Evolutionary conservation across 1,140 invertebrate genomes (phyloP), one percentile per base, ranked within the genome.

Genomic region (Dreissena rostriformis): DNA sequence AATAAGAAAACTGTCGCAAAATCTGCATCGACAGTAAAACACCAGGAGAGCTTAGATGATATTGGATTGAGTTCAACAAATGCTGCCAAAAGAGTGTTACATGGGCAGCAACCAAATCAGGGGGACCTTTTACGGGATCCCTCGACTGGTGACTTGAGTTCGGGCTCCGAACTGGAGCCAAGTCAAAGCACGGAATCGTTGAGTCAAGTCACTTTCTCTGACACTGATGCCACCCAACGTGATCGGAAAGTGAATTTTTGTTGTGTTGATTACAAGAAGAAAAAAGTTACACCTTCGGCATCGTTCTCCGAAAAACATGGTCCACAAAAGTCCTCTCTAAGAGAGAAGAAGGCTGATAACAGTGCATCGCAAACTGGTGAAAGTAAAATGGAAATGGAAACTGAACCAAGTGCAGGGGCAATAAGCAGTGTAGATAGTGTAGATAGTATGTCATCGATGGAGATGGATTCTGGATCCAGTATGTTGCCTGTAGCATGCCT

Each of bases 231-330:
- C 4, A 39, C 39, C 39, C 57, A n/a, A 24, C 17, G 57, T 61
- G 57, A 61, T n/a, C 57, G 57, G 57, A 61, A 61, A 61, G 22
- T 61, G 6, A 61, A 61, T 12, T 82, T 82, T 22, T 82, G 80
- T 57, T 82, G 80, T 75, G 80, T 82, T 1, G 80, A 82, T 68
- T 82, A 82, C 63, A 82, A 82, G 53, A 82, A 82, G 49, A 68
- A 82, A 61, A 61, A 61, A 24, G 2, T 61, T 6, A 61, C 17
- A n/a, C 57, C 57, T 61, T 39, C 39, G 39, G 39, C 2, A 39
- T 39, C 39, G 8, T 39, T 39, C 8, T 39, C 39, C 2, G 39
- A 39, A 39, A 39, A 39, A 39, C 39, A 39, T 39, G 39, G 39
- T 39, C 4, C 8, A n/a, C n/a, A n/a, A 39, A 39, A 39, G 39